Evolutionary conservation across 2,888 invertebrate genomes (phyloP).

Genomic region (Aradus depressus): DNA sequence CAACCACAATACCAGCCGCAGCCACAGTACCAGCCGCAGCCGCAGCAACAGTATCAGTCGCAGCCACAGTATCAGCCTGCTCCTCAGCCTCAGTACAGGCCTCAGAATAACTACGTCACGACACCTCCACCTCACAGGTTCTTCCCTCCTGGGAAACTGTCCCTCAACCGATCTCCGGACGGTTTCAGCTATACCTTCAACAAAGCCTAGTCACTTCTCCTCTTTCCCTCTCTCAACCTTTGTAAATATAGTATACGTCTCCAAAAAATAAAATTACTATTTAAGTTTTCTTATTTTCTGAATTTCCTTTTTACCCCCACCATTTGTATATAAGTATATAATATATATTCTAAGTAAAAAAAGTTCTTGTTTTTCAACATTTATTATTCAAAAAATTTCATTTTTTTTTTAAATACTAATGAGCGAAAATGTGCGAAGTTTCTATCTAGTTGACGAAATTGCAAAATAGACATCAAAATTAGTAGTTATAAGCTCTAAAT

Average conservation of each 20-base stretch:
- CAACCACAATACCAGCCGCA: constrained; percentile 40
- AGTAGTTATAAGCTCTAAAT: too few relatives aligned
- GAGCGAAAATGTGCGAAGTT: background rate
- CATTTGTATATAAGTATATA: too few relatives aligned
- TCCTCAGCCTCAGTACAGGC: constrained; percentile 39
- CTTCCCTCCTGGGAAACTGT: constrained; percentile 75
- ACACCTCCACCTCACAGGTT: constrained; percentile 62
- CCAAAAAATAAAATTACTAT: constrained; percentile 14
- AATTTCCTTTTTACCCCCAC: too few relatives aligned
- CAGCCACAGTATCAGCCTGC: constrained; percentile 44
- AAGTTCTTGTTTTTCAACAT: constrained; percentile 13
- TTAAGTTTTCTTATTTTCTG: constrained; percentile 12
- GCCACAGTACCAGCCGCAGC: constrained; percentile 37
- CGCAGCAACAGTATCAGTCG: constrained; percentile 35
- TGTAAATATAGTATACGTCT: constrained; percentile 26
- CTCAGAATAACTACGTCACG: constrained; percentile 38
- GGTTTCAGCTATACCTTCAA: constrained; percentile 62
- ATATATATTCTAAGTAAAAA: too few relatives aligned
- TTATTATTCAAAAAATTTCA: background rate
- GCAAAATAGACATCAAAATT: background rate
- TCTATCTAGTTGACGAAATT: constrained; percentile 6
- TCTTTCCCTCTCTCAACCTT: constrained; percentile 11
- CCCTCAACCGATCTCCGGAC: constrained; percentile 74
- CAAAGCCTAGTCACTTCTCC: constrained; percentile 28
- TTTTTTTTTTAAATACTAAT: background rate